Conservation (phyloP, 2,888 invertebrate genomes). For the Drosophila cognata region DNA sequence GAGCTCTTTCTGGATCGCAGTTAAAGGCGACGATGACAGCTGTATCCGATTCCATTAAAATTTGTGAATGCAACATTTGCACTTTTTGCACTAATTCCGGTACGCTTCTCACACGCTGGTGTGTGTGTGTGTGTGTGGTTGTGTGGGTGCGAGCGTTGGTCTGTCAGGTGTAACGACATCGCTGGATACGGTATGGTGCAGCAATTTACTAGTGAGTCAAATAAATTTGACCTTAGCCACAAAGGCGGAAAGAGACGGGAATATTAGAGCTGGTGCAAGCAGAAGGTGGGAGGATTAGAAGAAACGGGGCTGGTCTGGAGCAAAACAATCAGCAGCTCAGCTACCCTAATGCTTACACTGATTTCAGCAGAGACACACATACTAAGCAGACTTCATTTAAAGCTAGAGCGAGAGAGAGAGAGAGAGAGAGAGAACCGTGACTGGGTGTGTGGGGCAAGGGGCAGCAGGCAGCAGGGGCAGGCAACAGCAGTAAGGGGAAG, state of each 20-base stretch:
- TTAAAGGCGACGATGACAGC: slow-evolving; percentile 24
- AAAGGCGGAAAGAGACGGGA: slow-evolving; percentile 47
- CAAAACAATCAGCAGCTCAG: slow-evolving; percentile 48
- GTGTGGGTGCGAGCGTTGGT: slow-evolving; percentile 30
- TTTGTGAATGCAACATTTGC: slow-evolving; percentile 80
- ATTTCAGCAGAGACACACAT: slow-evolving; percentile 62
- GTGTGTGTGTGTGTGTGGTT: slow-evolving; percentile 16
- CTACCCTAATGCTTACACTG: slow-evolving; percentile 76
- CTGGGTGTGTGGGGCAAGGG: not conserved
- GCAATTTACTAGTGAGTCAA: slow-evolving; percentile 80
- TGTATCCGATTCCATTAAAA: slow-evolving; percentile 68
- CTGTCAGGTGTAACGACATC: slow-evolving; percentile 71
- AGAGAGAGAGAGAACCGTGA: not conserved
- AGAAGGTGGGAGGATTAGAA: not conserved
- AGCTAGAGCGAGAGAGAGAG: slow-evolving; percentile 21
- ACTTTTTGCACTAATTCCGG: slow-evolving; percentile 72
- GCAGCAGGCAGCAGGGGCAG: not conserved
- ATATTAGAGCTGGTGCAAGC: not conserved
- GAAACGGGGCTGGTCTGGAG: slow-evolving; percentile 37
- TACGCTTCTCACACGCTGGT: slow-evolving; percentile 12
- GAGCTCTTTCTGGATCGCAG: slow-evolving; percentile 15
- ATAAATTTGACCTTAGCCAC: slow-evolving; percentile 79
- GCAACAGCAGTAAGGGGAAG: not conserved
- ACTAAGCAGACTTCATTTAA: slow-evolving; percentile 69
- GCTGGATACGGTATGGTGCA: slow-evolving; percentile 58